Conservation (phyloP, 2,888 invertebrate genomes). For the Mythimna lalbum region DNA sequence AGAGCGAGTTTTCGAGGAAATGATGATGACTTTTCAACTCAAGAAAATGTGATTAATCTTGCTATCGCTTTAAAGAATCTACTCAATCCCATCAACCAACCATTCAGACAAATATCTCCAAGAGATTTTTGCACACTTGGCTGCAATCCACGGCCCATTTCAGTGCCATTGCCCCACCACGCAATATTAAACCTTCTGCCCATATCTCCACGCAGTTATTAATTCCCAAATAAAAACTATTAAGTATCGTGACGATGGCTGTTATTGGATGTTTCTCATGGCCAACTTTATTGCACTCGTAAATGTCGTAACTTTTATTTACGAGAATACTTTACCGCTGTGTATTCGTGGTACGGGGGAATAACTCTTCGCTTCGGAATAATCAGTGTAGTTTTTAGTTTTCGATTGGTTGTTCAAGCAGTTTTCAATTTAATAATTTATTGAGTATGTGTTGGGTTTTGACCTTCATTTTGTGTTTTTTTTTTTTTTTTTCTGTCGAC, state of each 20-base stretch:
- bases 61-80: background rate
- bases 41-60: too few relatives aligned
- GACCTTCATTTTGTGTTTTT: conserved; percentile 48
- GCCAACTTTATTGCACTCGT: conserved; percentile 72
- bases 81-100: background rate
- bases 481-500: too few relatives aligned
- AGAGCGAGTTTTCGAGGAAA: too few relatives aligned
- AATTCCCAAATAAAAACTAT: conserved; percentile 72
- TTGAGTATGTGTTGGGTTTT: conserved; percentile 51
- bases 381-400: conserved; percentile 62
- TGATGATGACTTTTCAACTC: too few relatives aligned
- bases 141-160: conserved; percentile 17
- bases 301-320: conserved; percentile 69
- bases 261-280: conserved; percentile 72
- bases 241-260: conserved; percentile 72
- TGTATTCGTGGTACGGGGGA: conserved; percentile 67
- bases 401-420: conserved; percentile 58
- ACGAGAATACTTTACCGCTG: conserved; percentile 72
- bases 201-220: conserved; percentile 57
- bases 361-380: conserved; percentile 67
- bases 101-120: background rate
- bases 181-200: conserved; percentile 45
- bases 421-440: conserved; percentile 60
- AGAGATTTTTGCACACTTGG: conserved; percentile 16
- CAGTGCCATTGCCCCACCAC: background rate